A percentile compares a stretch with the other conserved stretches of the same genome.
Conservation (phyloP, 2,113 vertebrate genomes). For the Ageneiosus marmoratus region DNA sequence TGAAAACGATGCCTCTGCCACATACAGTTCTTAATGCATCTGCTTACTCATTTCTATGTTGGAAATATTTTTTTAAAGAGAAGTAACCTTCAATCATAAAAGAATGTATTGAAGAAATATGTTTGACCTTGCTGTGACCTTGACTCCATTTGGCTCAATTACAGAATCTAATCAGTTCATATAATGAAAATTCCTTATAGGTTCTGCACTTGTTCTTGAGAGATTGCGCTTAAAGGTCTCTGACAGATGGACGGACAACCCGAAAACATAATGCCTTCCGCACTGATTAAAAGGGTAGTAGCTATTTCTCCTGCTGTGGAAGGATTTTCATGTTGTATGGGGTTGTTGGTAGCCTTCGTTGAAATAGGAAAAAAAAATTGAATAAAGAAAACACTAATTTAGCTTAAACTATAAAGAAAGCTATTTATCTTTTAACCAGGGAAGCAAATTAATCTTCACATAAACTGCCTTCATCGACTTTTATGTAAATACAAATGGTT, state of each 20-base stretch:
- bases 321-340: too few species aligned
- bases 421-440: background rate
- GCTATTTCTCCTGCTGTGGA: background rate
- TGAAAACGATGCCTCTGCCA: background rate
- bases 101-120: background rate
- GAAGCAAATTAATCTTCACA: background rate
- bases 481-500: background rate
- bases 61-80: background rate
- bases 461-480: background rate
- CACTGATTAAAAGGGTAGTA: background rate
- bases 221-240: rapidly evolving
- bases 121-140: background rate
- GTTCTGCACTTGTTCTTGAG: background rate
- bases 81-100: background rate
- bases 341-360: too few species aligned
- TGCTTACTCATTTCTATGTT: background rate
- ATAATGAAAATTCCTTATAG: background rate
- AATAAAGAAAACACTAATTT: background rate
- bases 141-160: background rate
- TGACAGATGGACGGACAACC: background rate
- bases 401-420: too few species aligned
- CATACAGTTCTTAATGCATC: background rate
- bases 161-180: background rate
- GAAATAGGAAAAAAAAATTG: background rate
- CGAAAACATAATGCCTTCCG: background rate